These are phyloP conservation scores for Thymelicus acteon DNA, from an alignment of 2,888 invertebrate species.

Conservation along the genomic window DNA sequence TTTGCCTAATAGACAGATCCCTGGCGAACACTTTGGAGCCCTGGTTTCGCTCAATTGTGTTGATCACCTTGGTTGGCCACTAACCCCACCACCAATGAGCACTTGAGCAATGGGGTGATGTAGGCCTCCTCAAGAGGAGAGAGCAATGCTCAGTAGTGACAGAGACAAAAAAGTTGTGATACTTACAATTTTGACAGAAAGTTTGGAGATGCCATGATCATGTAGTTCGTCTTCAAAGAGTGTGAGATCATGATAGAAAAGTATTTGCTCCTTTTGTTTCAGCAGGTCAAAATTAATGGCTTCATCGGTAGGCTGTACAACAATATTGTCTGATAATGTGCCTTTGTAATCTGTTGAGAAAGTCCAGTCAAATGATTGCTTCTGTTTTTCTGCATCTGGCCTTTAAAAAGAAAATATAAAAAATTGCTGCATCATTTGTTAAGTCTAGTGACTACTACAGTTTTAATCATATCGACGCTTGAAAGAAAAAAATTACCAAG, in stretches of 20 bases:
- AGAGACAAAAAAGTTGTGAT: neutral
- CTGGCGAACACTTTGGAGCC: too few relatives aligned
- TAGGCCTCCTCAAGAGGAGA: too few relatives aligned
- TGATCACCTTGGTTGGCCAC: too few relatives aligned
- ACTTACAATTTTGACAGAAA: slow-evolving; percentile 96
- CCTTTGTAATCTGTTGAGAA: slow-evolving; percentile 97
- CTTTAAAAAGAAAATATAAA: slow-evolving; percentile 72
- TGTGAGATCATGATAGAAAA: slow-evolving; percentile 96
- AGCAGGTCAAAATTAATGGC: slow-evolving; percentile 94
- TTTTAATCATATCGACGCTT: too few relatives aligned
- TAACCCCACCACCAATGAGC: too few relatives aligned
- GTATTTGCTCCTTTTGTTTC: slow-evolving; percentile 94
- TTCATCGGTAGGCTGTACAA: slow-evolving; percentile 87
- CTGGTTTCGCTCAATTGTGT: too few relatives aligned
- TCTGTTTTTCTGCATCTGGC: slow-evolving; percentile 89
- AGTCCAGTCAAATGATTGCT: slow-evolving; percentile 98
- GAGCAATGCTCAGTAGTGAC: too few relatives aligned
- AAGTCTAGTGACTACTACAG: too few relatives aligned
- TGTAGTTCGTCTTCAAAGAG: slow-evolving; percentile 99
- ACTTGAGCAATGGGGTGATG: too few relatives aligned
- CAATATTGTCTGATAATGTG: slow-evolving; percentile 86
- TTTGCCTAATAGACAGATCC: too few relatives aligned
- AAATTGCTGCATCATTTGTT: neutral
- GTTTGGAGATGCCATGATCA: slow-evolving; percentile 97
- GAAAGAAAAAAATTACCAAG: too few relatives aligned